These are phyloP conservation scores for Eupithecia inturbata DNA, from an alignment of 2,888 invertebrate species.

Conservation along the genomic window DNA sequence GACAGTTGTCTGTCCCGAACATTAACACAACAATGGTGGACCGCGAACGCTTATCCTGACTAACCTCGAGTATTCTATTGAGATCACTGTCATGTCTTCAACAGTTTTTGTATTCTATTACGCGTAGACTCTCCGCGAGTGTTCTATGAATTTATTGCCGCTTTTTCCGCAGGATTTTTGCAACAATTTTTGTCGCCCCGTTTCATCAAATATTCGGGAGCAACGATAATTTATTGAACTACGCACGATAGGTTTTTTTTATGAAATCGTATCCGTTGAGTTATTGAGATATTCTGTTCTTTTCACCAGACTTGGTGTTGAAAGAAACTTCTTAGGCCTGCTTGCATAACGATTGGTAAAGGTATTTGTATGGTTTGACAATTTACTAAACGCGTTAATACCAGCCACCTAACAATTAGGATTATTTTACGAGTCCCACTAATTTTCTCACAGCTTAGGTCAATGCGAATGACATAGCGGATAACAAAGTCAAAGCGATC, in stretches of 20 bases:
- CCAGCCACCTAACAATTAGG: not conserved
- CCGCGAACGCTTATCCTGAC: constrained; percentile 62
- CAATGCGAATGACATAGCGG: constrained; percentile 16
- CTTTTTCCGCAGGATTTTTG: constrained; percentile 33
- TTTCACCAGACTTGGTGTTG: not conserved
- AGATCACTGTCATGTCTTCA: constrained; percentile 59
- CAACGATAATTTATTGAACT: constrained; percentile 42
- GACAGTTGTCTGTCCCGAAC: constrained; percentile 62
- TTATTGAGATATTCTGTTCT: not conserved
- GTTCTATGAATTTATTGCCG: constrained; percentile 43
- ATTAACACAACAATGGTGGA: constrained; percentile 76
- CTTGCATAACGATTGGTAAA: not conserved
- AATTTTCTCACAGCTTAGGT: not conserved
- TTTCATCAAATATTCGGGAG: constrained; percentile 25
- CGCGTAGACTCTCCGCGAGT: constrained; percentile 42
- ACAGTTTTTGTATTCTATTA: constrained; percentile 58
- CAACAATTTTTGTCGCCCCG: constrained; percentile 15
- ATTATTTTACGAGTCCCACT: not conserved
- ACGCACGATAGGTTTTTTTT: constrained; percentile 41
- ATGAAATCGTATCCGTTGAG: not conserved
- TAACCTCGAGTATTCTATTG: constrained; percentile 69
- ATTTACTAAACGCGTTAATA: not conserved
- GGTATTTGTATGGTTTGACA: not conserved
- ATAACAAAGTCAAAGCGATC: constrained; percentile 51
- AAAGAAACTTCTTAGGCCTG: not conserved